Conservation (phyloP, 2,797 vertebrate species). For the Darevskia nairensis region DNA sequence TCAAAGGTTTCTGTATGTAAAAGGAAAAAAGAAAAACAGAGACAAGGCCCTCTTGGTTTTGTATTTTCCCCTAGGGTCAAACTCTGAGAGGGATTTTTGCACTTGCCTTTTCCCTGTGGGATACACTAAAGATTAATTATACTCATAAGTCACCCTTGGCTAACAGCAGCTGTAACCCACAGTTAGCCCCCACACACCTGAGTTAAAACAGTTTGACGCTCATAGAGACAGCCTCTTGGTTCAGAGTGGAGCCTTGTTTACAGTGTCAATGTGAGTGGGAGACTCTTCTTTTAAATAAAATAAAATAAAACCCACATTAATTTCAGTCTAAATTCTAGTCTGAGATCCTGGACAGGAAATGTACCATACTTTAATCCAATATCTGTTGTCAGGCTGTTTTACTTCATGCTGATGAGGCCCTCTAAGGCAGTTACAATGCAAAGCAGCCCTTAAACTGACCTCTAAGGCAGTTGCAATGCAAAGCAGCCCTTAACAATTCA, state of each 20-base stretch:
- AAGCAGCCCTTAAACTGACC: not conserved
- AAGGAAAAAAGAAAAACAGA: not conserved
- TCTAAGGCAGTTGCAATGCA: not conserved
- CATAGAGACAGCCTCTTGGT: not conserved
- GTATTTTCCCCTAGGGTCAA: not conserved
- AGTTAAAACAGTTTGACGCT: not conserved
- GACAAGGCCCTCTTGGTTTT: not conserved
- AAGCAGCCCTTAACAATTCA: not conserved
- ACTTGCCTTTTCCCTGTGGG: not conserved
- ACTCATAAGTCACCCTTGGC: not conserved
- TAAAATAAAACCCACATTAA: too few species aligned
- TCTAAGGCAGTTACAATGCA: not conserved
- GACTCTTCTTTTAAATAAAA: not conserved
- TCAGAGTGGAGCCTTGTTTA: not conserved
- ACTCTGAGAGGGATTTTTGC: constrained; percentile 1
- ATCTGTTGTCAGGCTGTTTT: too few species aligned
- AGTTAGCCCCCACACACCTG: not conserved
- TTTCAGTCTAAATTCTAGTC: not conserved
- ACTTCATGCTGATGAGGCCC: not conserved
- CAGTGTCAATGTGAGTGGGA: not conserved
- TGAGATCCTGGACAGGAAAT: not conserved
- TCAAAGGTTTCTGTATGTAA: constrained; percentile 58
- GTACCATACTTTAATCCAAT: not conserved
- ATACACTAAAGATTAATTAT: not conserved
- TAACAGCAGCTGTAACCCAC: not conserved